phyloP scores from a whole-genome alignment of 2,888 invertebrate species.

The Phanerotoma sp. region DNA sequence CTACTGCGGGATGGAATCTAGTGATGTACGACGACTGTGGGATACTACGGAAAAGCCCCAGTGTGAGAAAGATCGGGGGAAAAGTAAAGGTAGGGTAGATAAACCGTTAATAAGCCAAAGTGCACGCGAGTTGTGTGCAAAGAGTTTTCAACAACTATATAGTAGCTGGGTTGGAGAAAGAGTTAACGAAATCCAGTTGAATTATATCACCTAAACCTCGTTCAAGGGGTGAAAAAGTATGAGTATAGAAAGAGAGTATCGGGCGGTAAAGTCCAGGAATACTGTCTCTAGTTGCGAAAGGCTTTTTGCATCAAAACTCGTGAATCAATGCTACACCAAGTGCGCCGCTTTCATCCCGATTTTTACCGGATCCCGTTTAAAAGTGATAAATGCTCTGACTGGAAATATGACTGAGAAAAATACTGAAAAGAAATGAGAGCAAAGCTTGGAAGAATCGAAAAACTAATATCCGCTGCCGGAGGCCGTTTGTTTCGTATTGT shows the following conservation, averaged over 20 bases:
- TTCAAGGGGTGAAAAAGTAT: conserved; percentile 1
- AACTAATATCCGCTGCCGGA: conserved; percentile 57
- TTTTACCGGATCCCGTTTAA: conserved; percentile 46
- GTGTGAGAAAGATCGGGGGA: background rate
- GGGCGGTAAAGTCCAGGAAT: background rate
- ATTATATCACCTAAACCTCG: conserved; percentile 8
- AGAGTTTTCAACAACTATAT: conserved; percentile 26
- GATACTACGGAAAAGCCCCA: conserved; percentile 21
- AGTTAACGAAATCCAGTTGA: conserved; percentile 6
- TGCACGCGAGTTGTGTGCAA: conserved; percentile 51
- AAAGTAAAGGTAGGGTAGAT: conserved; percentile 22
- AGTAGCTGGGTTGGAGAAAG: background rate
- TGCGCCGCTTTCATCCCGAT: conserved; percentile 19
- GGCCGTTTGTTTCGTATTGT: conserved; percentile 58
- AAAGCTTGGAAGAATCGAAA: conserved; percentile 52
- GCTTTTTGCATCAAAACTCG: conserved; percentile 24
- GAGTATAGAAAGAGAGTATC: conserved; percentile 4
- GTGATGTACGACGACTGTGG: conserved; percentile 53
- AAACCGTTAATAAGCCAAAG: conserved; percentile 55
- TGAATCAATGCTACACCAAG: conserved; percentile 14
- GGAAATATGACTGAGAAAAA: conserved; percentile 57
- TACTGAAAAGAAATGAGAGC: conserved; percentile 32
- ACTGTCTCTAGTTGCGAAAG: conserved; percentile 16
- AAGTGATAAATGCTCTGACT: conserved; percentile 55
- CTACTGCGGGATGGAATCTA: conserved; percentile 24